Evolutionary conservation across 2,113 vertebrate genomes (phyloP).

Genomic region (Loxodonta africana): DNA sequence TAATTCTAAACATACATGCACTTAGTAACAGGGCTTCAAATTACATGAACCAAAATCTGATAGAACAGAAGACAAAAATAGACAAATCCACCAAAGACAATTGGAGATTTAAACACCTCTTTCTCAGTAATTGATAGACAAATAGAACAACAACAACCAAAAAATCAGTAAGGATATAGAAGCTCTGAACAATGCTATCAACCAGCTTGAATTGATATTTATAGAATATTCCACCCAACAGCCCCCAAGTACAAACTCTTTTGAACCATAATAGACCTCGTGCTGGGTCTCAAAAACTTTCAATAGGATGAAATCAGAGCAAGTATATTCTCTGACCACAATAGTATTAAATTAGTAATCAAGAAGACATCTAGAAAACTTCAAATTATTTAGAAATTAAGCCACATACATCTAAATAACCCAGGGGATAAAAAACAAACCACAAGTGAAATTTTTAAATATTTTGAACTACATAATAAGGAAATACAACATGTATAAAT

Average conservation of each 20-base stretch:
- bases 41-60: background rate
- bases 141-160: background rate
- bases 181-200: too few relatives aligned
- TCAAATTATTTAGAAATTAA: slow-evolving; percentile 27
- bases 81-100: background rate
- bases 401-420: background rate
- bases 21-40: background rate
- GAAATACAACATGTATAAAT: background rate
- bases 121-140: background rate
- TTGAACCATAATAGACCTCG: background rate
- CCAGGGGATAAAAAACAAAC: background rate
- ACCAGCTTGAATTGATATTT: too few relatives aligned
- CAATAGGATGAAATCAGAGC: slow-evolving; percentile 12
- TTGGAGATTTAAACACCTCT: background rate
- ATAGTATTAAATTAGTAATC: slow-evolving; percentile 1
- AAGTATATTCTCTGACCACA: background rate
- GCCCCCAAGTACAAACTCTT: background rate
- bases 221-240: background rate
- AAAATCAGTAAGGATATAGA: too few relatives aligned
- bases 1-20: background rate
- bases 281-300: background rate
- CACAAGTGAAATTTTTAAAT: background rate
- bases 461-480: background rate
- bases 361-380: background rate
- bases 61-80: too few relatives aligned